Evolutionary conservation across 2,888 invertebrate genomes (phyloP).

Genomic region (Philereme vetulata): DNA sequence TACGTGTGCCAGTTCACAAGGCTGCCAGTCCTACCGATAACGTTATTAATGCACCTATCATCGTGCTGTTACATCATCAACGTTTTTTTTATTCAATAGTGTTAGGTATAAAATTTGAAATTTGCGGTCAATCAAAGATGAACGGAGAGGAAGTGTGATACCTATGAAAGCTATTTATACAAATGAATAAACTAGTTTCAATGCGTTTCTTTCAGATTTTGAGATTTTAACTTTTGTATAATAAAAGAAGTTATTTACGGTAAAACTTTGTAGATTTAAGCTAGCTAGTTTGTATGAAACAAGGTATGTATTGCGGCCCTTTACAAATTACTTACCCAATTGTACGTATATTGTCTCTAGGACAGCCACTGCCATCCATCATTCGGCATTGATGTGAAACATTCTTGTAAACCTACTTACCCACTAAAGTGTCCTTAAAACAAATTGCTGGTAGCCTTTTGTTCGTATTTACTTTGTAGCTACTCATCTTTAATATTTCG

Average conservation of each 20-base stretch:
- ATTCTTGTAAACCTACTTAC: conserved; percentile 32
- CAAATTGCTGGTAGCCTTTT: conserved; percentile 37
- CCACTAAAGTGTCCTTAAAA: conserved; percentile 34
- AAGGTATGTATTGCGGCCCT: not conserved
- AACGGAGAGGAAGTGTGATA: no score
- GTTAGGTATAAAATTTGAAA: no score
- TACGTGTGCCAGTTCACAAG: conserved; percentile 57
- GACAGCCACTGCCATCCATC: conserved; percentile 17
- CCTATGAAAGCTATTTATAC: no score
- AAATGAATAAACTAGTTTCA: no score
- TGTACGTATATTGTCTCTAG: conserved; percentile 6
- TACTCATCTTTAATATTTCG: conserved; percentile 44
- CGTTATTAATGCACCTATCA: conserved; percentile 38
- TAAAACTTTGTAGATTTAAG: no score
- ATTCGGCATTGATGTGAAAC: conserved; percentile 19
- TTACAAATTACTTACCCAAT: conserved; percentile 16
- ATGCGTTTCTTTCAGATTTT: no score
- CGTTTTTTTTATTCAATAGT: no score
- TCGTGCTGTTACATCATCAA: conserved; percentile 11
- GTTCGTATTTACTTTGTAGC: conserved; percentile 42
- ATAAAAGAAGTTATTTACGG: no score
- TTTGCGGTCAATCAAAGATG: no score
- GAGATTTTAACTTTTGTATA: no score
- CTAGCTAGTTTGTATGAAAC: no score
- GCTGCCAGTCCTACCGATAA: conserved; percentile 49